These are phyloP conservation scores for Mermis nigrescens DNA, from an alignment of 2,888 invertebrate genomes.

Conservation along the genomic window DNA sequence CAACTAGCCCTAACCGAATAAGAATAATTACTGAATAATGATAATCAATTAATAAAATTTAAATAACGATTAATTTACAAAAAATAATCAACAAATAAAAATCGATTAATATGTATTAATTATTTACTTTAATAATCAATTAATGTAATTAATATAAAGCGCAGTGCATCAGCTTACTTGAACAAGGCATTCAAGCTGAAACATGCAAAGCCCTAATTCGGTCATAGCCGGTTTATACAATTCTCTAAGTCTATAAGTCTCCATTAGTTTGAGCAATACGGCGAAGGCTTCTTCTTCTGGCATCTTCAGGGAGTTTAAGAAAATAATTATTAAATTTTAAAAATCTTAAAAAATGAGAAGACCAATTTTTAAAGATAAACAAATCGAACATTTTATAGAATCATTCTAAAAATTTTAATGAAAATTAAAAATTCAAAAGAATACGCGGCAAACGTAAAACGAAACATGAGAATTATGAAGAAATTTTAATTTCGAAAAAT, in stretches of 20 bases:
- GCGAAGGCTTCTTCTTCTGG: conserved; percentile 98
- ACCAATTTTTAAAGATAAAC: too few relatives aligned
- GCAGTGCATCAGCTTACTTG: conserved; percentile 36
- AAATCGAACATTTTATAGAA: not conserved
- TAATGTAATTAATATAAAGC: not conserved
- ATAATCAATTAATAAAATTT: too few relatives aligned
- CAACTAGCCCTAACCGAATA: too few relatives aligned
- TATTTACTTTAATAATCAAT: not conserved
- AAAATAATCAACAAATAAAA: too few relatives aligned
- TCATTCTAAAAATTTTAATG: too few relatives aligned
- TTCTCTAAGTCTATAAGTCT: conserved; percentile 87
- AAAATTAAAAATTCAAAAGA: too few relatives aligned
- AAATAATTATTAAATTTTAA: not conserved
- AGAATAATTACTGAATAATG: too few relatives aligned
- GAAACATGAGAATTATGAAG: too few relatives aligned
- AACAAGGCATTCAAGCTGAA: conserved; percentile 84
- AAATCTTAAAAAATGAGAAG: conserved; percentile 1
- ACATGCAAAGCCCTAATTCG: conserved; percentile 92
- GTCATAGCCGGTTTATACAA: conserved; percentile 99
- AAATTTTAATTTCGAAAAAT: too few relatives aligned
- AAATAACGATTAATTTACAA: too few relatives aligned
- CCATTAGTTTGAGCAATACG: conserved; percentile 86
- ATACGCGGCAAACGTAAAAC: too few relatives aligned
- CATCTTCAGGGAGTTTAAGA: conserved; percentile 48
- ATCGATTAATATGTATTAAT: not conserved